Conservation (phyloP, 2,888 invertebrate genomes). For the Sinopyrophorus schimmeli region DNA sequence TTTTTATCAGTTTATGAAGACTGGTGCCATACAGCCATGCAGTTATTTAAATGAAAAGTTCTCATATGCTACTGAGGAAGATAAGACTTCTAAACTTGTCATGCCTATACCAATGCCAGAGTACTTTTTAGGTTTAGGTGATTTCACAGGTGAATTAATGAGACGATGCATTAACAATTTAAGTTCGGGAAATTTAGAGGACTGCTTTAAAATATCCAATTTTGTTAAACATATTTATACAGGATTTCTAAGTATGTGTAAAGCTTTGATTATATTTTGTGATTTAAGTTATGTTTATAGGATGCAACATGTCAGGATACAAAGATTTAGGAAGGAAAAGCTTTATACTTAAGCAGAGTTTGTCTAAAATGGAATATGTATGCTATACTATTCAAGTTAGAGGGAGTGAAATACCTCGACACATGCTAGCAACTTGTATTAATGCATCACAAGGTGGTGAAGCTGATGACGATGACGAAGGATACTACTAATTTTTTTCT, state of each 20-base stretch:
- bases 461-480: constrained; percentile 50
- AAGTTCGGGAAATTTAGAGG: constrained; percentile 72
- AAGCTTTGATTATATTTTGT: constrained; percentile 3
- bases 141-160: constrained; percentile 91
- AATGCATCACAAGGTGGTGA: constrained; percentile 42
- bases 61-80: constrained; percentile 33
- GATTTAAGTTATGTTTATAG: constrained; percentile 43
- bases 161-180: constrained; percentile 82
- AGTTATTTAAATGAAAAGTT: constrained; percentile 42
- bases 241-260: constrained; percentile 62
- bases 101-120: constrained; percentile 57
- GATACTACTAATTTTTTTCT: constrained; percentile 43
- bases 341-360: constrained; percentile 71
- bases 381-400: constrained; percentile 80
- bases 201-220: constrained; percentile 71
- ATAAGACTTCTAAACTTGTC: constrained; percentile 14
- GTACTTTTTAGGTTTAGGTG: constrained; percentile 78
- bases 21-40: constrained; percentile 64
- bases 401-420: constrained; percentile 77
- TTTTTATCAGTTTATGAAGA: constrained; percentile 71
- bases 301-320: constrained; percentile 56
- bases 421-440: constrained; percentile 64
- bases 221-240: constrained; percentile 70
- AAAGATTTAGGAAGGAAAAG: constrained; percentile 74
- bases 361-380: constrained; percentile 81